phyloP scores from a whole-genome alignment of 2,888 invertebrate species.

The Antitype chi region DNA sequence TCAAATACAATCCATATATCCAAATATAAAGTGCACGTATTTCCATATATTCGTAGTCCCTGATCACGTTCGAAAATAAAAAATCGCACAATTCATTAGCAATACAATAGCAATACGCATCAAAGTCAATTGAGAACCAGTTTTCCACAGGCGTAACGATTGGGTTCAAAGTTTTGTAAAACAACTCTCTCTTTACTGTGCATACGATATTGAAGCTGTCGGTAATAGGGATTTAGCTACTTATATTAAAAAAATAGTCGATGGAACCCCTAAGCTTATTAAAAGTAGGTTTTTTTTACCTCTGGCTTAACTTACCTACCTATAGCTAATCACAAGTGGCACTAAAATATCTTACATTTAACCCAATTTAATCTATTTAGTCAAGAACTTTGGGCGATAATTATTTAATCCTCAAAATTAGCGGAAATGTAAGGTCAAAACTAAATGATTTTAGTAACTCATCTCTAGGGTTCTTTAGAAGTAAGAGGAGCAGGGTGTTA shows the following conservation, averaged over 20 bases:
- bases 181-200: background rate
- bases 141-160: conserved; percentile 22
- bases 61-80: too few relatives aligned
- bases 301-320: conserved; percentile 9
- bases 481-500: too few relatives aligned
- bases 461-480: background rate
- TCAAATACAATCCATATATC: too few relatives aligned
- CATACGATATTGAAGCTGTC: background rate
- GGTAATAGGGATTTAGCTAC: background rate
- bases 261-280: background rate
- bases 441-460: background rate
- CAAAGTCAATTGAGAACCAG: conserved; percentile 32
- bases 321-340: conserved; percentile 33
- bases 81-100: background rate
- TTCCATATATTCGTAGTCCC: too few relatives aligned
- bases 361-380: conserved; percentile 12
- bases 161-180: background rate
- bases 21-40: too few relatives aligned
- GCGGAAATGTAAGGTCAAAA: background rate
- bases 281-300: background rate
- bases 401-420: background rate
- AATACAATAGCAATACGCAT: conserved; percentile 26
- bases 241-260: conserved; percentile 1
- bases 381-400: background rate
- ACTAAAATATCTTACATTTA: conserved; percentile 13